These are phyloP conservation scores for Anguilla rostrata DNA, from an alignment of 2,113 vertebrate species.

Conservation along the genomic window DNA sequence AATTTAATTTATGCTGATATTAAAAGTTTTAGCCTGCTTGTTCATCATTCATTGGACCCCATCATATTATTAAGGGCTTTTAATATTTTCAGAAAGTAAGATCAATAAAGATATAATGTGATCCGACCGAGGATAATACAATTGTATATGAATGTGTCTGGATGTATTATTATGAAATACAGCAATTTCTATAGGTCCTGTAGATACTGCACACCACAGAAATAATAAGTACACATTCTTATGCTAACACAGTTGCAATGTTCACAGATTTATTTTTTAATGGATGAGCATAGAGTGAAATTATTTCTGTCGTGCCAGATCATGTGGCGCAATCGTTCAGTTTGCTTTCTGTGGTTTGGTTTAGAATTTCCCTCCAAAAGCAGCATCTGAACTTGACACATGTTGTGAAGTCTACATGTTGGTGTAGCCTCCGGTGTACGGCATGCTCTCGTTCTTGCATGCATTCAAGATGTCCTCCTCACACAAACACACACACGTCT, in stretches of 20 bases:
- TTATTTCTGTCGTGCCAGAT: not conserved
- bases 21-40: not conserved
- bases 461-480: not conserved
- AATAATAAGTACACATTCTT: not conserved
- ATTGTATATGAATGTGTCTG: not conserved
- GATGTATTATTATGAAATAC: not conserved
- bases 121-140: not conserved
- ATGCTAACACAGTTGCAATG: not conserved
- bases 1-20: not conserved
- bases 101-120: not conserved
- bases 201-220: not conserved
- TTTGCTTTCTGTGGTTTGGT: not conserved
- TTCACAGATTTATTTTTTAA: not conserved
- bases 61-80: not conserved
- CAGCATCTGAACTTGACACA: not conserved
- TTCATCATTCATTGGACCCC: not conserved
- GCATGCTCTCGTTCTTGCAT: not conserved
- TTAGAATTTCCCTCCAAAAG: not conserved
- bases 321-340: not conserved
- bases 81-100: not conserved
- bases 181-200: not conserved
- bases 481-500: not conserved
- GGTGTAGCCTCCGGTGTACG: not conserved
- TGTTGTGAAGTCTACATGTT: conserved; percentile 3
- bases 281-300: not conserved